Conservation (phyloP, 2,888 invertebrate species). For the Ligdia adustata region DNA sequence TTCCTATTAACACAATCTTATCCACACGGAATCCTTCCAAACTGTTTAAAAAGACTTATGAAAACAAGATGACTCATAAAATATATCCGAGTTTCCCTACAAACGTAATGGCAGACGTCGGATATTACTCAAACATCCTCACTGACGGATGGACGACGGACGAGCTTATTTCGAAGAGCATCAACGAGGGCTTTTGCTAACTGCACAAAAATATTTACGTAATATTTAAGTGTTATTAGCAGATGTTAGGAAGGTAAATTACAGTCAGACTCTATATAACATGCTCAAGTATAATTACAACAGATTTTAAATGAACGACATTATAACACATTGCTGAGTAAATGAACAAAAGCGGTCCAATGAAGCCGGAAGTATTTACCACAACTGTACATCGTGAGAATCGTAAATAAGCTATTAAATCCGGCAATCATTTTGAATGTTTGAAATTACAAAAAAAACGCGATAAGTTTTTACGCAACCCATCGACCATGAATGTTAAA, state of each 20-base stretch:
- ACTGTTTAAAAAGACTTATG: background rate
- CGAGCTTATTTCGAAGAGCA: conserved; percentile 1
- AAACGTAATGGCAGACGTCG: conserved; percentile 3
- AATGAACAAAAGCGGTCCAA: background rate
- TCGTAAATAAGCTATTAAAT: background rate
- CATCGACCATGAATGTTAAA: conserved; percentile 1
- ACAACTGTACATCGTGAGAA: background rate
- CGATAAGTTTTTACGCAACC: background rate
- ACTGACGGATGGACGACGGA: conserved; percentile 3
- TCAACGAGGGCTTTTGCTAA: conserved; percentile 3
- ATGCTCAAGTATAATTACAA: too few species aligned
- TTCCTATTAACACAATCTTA: background rate
- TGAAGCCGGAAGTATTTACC: background rate
- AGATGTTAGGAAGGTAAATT: too few species aligned
- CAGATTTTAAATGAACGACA: too few species aligned
- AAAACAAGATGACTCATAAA: conserved; percentile 8
- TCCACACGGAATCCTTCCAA: background rate
- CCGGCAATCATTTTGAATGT: background rate
- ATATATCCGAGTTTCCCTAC: conserved; percentile 1
- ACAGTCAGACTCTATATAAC: too few species aligned
- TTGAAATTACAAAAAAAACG: background rate
- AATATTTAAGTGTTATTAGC: too few species aligned
- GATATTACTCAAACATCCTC: conserved; percentile 7
- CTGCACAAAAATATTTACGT: background rate
- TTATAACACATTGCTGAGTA: background rate